phyloP scores from a whole-genome alignment of 2,888 invertebrate species.

The Onchidella celtica region DNA sequence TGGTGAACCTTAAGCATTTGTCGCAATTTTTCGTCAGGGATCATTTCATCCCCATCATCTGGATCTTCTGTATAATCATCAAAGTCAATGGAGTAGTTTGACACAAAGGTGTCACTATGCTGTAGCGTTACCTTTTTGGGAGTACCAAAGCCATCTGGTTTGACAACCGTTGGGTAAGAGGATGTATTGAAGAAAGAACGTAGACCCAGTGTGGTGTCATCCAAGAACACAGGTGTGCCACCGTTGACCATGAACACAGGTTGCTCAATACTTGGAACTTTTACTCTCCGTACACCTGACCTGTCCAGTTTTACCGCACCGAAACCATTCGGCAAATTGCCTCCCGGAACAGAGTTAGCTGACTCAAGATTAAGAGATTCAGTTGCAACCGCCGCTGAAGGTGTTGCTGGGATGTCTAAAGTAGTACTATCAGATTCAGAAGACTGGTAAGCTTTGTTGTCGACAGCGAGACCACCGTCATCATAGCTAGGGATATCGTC shows the following conservation, averaged over 20 bases:
- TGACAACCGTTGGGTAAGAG: background rate
- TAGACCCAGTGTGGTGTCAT: background rate
- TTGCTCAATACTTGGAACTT: constrained; percentile 57
- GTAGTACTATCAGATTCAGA: no score
- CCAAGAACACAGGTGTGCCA: background rate
- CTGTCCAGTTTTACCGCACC: background rate
- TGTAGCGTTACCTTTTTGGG: background rate
- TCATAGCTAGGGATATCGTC: no score
- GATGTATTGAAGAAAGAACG: background rate
- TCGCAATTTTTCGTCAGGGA: constrained; percentile 66
- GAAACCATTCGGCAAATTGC: no score
- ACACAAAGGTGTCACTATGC: constrained; percentile 31
- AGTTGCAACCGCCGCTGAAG: no score
- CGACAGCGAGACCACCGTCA: no score
- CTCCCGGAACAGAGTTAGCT: no score
- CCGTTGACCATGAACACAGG: constrained; percentile 54
- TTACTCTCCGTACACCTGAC: background rate
- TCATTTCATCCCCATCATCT: constrained; percentile 65
- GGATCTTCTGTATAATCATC: constrained; percentile 62
- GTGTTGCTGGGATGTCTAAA: no score
- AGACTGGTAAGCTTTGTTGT: no score
- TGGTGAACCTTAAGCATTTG: constrained; percentile 69
- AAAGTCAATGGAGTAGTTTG: constrained; percentile 38
- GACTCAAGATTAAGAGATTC: background rate
- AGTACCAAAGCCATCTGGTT: constrained; percentile 22